Conservation (phyloP, 1,140 invertebrate genomes). For the Drosophila serrata region DNA sequence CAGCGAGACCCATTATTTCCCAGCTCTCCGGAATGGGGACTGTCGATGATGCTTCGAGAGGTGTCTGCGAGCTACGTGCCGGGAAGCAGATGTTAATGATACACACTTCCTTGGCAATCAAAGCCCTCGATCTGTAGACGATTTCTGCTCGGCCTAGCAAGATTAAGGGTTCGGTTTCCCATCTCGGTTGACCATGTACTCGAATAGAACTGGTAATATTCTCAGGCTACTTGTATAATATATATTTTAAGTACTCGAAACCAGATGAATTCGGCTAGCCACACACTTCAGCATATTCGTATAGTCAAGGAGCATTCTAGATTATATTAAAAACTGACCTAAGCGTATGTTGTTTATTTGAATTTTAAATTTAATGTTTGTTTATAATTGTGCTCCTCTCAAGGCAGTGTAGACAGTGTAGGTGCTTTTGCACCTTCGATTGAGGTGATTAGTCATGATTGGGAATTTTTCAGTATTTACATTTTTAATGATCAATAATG, state of each 20-base stretch:
- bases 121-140: conserved; percentile 10
- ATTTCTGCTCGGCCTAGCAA: neutral
- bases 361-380: conserved; percentile 15
- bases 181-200: conserved; percentile 19
- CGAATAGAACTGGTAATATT: conserved; percentile 6
- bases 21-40: conserved; percentile 13
- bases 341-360: conserved; percentile 48
- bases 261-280: conserved; percentile 9
- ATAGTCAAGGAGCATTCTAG: conserved; percentile 10
- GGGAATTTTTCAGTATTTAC: neutral
- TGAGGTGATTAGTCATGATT: conserved; percentile 4
- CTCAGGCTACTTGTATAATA: neutral
- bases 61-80: neutral
- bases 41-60: conserved; percentile 4
- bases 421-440: conserved; percentile 18
- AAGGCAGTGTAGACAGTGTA: neutral
- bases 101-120: neutral
- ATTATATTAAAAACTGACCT: conserved; percentile 55
- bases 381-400: conserved; percentile 3
- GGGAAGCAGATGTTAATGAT: conserved; percentile 37
- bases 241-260: neutral
- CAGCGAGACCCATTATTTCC: conserved; percentile 23
- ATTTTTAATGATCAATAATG: neutral
- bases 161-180: conserved; percentile 5
- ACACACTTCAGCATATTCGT: conserved; percentile 7